Evolutionary conservation across 2,888 invertebrate species (phyloP).

Genomic region (Athalia rosae): DNA sequence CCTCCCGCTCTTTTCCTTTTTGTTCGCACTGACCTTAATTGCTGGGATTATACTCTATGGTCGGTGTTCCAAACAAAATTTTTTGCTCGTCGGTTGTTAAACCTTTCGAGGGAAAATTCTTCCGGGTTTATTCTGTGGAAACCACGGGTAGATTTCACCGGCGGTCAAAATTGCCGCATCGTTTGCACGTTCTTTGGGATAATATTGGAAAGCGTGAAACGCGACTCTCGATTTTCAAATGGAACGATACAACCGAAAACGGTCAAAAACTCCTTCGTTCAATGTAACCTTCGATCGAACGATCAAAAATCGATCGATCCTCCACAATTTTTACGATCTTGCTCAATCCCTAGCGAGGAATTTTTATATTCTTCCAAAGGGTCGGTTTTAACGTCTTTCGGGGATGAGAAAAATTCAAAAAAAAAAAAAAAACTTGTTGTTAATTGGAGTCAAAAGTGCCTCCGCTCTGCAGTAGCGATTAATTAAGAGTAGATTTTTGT

Average conservation of each 20-base stretch:
- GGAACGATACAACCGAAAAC: conserved; percentile 13
- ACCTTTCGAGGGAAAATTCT: conserved; percentile 30
- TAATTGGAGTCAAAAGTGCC: too few species aligned
- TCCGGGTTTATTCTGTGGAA: conserved; percentile 36
- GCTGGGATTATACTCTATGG: conserved; percentile 31
- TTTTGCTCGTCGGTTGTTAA: conserved; percentile 10
- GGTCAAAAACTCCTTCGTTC: neutral
- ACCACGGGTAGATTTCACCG: conserved; percentile 28
- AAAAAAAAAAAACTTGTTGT: too few species aligned
- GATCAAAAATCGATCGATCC: too few species aligned
- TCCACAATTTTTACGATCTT: too few species aligned
- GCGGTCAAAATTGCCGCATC: conserved; percentile 21
- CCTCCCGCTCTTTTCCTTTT: neutral
- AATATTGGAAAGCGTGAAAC: conserved; percentile 30
- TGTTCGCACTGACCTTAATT: conserved; percentile 38
- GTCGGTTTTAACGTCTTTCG: neutral
- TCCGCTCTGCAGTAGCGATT: neutral
- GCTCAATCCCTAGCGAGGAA: too few species aligned
- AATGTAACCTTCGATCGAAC: too few species aligned
- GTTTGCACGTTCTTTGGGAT: neutral
- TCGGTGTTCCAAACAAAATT: conserved; percentile 23
- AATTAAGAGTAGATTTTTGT: conserved; percentile 28
- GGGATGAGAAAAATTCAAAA: neutral
- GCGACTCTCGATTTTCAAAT: neutral
- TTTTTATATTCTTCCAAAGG: neutral